These are phyloP conservation scores for Odontophorus gujanensis DNA, from an alignment of 2,113 vertebrate genomes.

Conservation along the genomic window DNA sequence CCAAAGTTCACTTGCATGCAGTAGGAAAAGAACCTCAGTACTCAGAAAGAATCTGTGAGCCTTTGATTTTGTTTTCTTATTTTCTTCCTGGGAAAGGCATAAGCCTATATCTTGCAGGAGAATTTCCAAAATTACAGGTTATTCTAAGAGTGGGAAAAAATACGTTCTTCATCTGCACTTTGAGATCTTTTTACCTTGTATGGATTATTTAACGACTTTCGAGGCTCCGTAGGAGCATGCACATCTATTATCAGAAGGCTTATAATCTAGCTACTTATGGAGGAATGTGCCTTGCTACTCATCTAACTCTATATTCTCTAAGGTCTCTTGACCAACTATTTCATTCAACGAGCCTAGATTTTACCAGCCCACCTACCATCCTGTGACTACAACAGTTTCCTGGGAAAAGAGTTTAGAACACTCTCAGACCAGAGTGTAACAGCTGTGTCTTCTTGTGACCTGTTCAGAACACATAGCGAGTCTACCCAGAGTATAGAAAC, in stretches of 20 bases:
- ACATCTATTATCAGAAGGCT: not conserved
- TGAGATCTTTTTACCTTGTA: not conserved
- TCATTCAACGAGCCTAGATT: not conserved
- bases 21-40: not conserved
- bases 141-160: not conserved
- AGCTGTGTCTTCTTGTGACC: not conserved
- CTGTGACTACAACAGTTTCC: not conserved
- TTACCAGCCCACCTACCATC: not conserved
- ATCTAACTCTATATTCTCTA: not conserved
- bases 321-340: not conserved
- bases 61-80: not conserved
- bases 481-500: not conserved
- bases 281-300: fast-evolving
- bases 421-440: not conserved
- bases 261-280: not conserved
- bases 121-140: not conserved
- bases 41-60: not conserved
- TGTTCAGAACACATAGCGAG: not conserved
- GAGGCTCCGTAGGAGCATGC: fast-evolving
- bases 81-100: not conserved
- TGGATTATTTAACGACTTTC: not conserved
- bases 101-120: not conserved
- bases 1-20: not conserved
- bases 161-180: not conserved
- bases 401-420: not conserved